Percentiles rank a stretch among this genome's conserved stretches.
phyloP scores from a whole-genome alignment of 2,888 invertebrate species.

The Prenolepis imparis region DNA sequence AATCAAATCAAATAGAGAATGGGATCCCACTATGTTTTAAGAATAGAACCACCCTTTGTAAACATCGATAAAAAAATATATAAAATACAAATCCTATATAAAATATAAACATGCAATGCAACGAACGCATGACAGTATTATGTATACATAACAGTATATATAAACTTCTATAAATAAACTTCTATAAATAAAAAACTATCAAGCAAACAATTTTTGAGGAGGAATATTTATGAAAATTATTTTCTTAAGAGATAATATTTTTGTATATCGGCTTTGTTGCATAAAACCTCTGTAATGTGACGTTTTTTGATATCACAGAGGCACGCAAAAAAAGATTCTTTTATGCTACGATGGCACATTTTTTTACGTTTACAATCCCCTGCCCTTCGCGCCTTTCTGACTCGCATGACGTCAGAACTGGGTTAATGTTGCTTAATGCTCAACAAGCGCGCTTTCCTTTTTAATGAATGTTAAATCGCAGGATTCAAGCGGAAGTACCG shows the following conservation, averaged over 20 bases:
- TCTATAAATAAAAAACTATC: not conserved
- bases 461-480: constrained; percentile 39
- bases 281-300: not conserved
- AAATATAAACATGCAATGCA: not conserved
- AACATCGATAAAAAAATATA: not conserved
- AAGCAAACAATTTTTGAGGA: not conserved
- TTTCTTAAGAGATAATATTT: too few species aligned
- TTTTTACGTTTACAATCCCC: not conserved
- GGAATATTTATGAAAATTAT: too few species aligned
- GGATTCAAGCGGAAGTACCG: constrained; percentile 47
- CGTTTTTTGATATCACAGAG: too few species aligned
- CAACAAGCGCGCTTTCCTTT: constrained; percentile 36
- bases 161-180: constrained; percentile 5
- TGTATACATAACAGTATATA: too few species aligned
- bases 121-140: not conserved
- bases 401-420: constrained; percentile 10
- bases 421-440: constrained; percentile 34
- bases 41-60: not conserved
- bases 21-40: not conserved
- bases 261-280: not conserved
- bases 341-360: not conserved
- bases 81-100: not conserved
- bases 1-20: not conserved
- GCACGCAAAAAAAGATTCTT: not conserved
- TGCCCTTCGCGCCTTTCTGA: not conserved